phyloP scores from a whole-genome alignment of 2,797 vertebrate species.

The Neostethus bicornis region DNA sequence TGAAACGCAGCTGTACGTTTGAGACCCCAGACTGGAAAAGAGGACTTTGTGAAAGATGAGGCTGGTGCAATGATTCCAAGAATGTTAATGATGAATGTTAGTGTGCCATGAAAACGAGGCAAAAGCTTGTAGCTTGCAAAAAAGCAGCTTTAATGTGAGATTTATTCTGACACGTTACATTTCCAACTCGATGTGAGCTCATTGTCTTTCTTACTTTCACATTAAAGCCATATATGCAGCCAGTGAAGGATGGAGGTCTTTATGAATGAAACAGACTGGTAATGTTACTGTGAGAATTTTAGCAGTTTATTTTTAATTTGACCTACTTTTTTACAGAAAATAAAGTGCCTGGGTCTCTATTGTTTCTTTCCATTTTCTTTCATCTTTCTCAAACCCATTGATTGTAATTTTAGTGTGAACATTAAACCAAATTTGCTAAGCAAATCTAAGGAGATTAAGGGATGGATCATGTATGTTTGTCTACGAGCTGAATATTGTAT shows the following conservation, averaged over 20 bases:
- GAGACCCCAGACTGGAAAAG: no score
- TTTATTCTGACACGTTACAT: conserved; percentile 8
- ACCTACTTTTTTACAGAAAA: conserved; percentile 58
- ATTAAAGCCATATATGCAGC: conserved; percentile 4
- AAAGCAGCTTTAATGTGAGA: no score
- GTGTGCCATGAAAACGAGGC: no score
- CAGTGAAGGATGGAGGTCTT: conserved; percentile 9
- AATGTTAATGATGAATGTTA: no score
- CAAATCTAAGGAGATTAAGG: conserved; percentile 3
- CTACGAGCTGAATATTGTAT: conserved; percentile 49
- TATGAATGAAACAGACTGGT: conserved; percentile 11
- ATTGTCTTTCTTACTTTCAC: conserved; percentile 5
- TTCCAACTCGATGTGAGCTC: conserved; percentile 35
- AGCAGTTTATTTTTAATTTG: conserved; percentile 47
- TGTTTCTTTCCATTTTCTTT: conserved; percentile 7
- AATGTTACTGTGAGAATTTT: conserved; percentile 33
- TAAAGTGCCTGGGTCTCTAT: conserved; percentile 65
- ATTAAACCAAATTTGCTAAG: no score
- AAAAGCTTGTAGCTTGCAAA: no score
- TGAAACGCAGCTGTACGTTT: no score
- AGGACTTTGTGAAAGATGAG: no score
- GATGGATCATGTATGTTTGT: conserved; percentile 55
- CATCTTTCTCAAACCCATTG: conserved; percentile 14
- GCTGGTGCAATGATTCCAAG: no score
- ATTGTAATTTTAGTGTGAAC: not conserved